phyloP scores from a whole-genome alignment of 2,113 vertebrate species.

The Leucosticte australis region DNA sequence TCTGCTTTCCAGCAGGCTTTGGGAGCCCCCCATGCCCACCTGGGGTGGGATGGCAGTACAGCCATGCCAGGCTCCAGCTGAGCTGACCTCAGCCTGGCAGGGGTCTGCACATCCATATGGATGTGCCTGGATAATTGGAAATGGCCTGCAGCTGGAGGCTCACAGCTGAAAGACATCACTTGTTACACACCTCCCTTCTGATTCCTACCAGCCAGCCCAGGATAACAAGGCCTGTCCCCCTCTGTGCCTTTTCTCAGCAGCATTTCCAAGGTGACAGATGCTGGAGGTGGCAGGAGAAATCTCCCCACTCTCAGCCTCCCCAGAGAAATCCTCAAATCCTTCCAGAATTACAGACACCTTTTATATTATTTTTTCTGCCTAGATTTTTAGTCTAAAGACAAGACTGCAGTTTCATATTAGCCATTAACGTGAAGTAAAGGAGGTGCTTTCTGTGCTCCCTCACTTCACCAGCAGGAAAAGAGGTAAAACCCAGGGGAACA shows the following conservation, averaged over 20 bases:
- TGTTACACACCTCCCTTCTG: not conserved
- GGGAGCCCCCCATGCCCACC: accelerated
- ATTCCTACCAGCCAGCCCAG: not conserved
- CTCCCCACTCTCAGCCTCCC: not conserved
- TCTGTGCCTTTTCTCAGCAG: not conserved
- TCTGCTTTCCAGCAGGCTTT: not conserved
- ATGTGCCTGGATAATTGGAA: not conserved
- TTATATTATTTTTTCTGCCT: not conserved
- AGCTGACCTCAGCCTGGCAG: accelerated
- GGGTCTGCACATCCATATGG: not conserved
- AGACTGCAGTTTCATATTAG: constrained; percentile 21
- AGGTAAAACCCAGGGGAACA: constrained; percentile 22
- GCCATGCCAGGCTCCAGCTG: accelerated
- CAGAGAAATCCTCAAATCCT: not conserved
- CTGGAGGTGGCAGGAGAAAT: not conserved
- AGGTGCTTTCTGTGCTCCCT: constrained; percentile 66
- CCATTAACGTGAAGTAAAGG: constrained; percentile 65
- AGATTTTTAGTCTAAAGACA: constrained; percentile 25
- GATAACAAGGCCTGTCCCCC: not conserved
- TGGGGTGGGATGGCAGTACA: not conserved
- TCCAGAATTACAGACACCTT: not conserved
- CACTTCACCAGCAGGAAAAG: constrained; percentile 72
- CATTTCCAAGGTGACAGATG: not conserved
- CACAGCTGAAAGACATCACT: not conserved
- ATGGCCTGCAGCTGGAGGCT: not conserved